These are phyloP conservation scores for Alentia gelatinosa DNA, from an alignment of 2,888 invertebrate species.

Conservation along the genomic window DNA sequence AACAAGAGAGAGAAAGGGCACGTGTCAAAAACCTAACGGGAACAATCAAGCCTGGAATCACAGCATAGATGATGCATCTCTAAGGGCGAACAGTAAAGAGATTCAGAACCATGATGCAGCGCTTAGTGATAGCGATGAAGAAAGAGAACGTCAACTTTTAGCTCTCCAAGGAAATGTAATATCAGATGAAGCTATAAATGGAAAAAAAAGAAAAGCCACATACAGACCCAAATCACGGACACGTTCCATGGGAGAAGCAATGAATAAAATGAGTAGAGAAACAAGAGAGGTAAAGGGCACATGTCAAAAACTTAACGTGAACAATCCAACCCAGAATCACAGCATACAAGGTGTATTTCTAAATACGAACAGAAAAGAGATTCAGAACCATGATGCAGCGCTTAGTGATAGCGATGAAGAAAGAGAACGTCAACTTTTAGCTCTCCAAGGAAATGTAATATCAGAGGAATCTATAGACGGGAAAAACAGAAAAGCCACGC, in stretches of 20 bases:
- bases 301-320: too few species aligned
- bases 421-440: not conserved
- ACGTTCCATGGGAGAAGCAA: too few species aligned
- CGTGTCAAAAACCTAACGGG: too few species aligned
- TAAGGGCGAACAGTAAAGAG: too few species aligned
- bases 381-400: not conserved
- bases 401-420: constrained; percentile 36
- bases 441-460: not conserved
- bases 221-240: not conserved
- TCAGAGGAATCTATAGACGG: not conserved
- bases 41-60: too few species aligned
- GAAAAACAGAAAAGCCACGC: not conserved
- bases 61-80: too few species aligned
- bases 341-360: too few species aligned
- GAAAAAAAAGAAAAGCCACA: not conserved
- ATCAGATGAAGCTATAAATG: not conserved
- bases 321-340: too few species aligned
- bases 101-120: not conserved
- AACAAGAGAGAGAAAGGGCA: too few species aligned
- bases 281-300: too few species aligned
- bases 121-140: constrained; percentile 28
- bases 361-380: too few species aligned
- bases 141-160: constrained; percentile 15
- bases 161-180: not conserved
- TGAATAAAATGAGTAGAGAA: too few species aligned